Conservation (phyloP, 1,140 invertebrate species). For the Drosophila guanche region DNA sequence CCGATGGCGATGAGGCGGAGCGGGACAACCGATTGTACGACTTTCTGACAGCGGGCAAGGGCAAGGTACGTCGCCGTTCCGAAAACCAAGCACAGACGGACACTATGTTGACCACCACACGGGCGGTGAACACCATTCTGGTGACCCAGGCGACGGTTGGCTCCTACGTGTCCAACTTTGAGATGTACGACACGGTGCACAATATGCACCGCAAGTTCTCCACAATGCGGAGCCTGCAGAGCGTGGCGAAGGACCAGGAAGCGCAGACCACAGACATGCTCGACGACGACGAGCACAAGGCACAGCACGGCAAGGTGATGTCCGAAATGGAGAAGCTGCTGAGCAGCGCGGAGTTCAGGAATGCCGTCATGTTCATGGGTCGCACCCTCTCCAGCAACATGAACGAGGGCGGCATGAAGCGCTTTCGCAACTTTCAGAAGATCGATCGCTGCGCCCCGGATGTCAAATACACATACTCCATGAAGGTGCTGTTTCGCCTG, state of each 20-base stretch:
- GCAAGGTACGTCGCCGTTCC: conserved; percentile 86
- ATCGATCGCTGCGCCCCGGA: conserved; percentile 85
- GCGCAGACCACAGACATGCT: conserved; percentile 9
- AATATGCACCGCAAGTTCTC: conserved; percentile 1
- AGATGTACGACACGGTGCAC: conserved; percentile 87
- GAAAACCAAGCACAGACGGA: conserved; percentile 88
- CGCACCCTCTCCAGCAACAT: conserved; percentile 62
- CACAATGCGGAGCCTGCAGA: neutral
- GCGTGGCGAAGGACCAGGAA: neutral
- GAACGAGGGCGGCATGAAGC: conserved; percentile 49
- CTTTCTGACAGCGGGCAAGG: conserved; percentile 87
- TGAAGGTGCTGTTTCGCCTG: conserved; percentile 87
- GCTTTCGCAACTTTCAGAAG: conserved; percentile 60
- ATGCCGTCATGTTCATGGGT: conserved; percentile 51
- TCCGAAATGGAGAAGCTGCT: conserved; percentile 17
- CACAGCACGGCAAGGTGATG: neutral
- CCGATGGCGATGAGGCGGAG: conserved; percentile 85
- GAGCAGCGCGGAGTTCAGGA: conserved; percentile 32
- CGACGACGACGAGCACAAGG: conserved; percentile 19
- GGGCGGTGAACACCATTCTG: conserved; percentile 85
- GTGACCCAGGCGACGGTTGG: conserved; percentile 85
- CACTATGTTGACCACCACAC: conserved; percentile 85
- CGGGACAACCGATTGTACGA: conserved; percentile 87
- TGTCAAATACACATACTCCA: conserved; percentile 86
- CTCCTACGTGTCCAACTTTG: conserved; percentile 88